These are phyloP conservation scores for Candidula unifasciata DNA, from an alignment of 2,888 invertebrate species.

Conservation along the genomic window DNA sequence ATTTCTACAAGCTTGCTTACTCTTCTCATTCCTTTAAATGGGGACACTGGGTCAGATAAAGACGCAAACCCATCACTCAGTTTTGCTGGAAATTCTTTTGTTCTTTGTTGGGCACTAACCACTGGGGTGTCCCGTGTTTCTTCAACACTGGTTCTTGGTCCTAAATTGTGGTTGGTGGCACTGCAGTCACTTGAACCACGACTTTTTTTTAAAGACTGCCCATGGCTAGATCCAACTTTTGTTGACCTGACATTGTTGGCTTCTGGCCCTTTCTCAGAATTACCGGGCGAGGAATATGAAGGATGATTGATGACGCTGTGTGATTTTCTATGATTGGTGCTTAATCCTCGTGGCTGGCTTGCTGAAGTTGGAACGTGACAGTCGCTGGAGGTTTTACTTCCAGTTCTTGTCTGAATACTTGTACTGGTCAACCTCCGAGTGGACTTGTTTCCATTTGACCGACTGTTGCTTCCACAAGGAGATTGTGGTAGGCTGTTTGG, in stretches of 20 bases:
- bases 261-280: background rate
- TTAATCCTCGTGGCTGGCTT: background rate
- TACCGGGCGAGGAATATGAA: background rate
- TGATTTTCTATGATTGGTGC: background rate
- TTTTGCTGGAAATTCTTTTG: too few species aligned
- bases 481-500: background rate
- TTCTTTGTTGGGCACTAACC: too few species aligned
- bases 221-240: background rate
- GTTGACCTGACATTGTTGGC: background rate
- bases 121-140: background rate
- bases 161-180: background rate
- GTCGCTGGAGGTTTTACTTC: background rate
- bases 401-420: background rate
- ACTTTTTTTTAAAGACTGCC: background rate
- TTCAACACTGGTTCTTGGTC: background rate
- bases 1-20: conserved; percentile 39
- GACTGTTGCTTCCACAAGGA: background rate
- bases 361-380: background rate
- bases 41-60: background rate
- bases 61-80: background rate
- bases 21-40: background rate
- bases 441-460: background rate
- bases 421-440: background rate
- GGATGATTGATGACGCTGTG: background rate
- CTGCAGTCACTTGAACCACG: background rate